These are phyloP conservation scores for Polymixis flavicincta DNA, from an alignment of 2,888 invertebrate genomes.

Conservation along the genomic window DNA sequence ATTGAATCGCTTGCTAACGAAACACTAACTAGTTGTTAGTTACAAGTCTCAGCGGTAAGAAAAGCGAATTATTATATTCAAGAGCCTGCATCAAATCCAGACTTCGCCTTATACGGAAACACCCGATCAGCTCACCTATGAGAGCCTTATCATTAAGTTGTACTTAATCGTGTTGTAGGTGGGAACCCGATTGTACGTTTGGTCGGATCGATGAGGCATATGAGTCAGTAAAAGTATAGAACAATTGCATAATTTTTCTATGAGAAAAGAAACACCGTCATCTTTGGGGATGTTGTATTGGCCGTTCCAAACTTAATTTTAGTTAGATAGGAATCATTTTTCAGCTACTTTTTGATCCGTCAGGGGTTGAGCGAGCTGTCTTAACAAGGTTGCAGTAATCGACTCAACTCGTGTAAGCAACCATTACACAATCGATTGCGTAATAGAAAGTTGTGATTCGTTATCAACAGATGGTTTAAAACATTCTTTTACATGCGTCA, in stretches of 20 bases:
- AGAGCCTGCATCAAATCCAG: not conserved
- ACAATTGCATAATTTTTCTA: not conserved
- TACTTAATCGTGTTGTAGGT: not conserved
- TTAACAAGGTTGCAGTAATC: slow-evolving; percentile 73
- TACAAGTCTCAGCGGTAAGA: slow-evolving; percentile 36
- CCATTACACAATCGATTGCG: slow-evolving; percentile 77
- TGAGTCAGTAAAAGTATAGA: not conserved
- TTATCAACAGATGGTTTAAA: slow-evolving; percentile 70
- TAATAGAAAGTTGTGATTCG: slow-evolving; percentile 72
- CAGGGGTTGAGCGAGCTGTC: slow-evolving; percentile 59
- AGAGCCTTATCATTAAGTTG: not conserved
- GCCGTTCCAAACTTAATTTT: not conserved
- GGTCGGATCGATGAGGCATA: not conserved
- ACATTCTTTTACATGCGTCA: slow-evolving; percentile 57
- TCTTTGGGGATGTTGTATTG: not conserved
- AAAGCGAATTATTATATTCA: slow-evolving; percentile 5
- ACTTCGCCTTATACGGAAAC: not conserved
- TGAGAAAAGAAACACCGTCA: not conserved
- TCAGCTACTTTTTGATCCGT: slow-evolving; percentile 55
- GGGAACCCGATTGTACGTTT: not conserved
- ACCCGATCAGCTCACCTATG: not conserved
- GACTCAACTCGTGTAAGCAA: slow-evolving; percentile 74
- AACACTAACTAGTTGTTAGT: slow-evolving; percentile 49
- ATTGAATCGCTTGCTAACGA: slow-evolving; percentile 55
- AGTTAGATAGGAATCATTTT: not conserved